Base-by-base conservation (phyloP, 2,797 vertebrate species). In the Mastacembelus armatus region DNA sequence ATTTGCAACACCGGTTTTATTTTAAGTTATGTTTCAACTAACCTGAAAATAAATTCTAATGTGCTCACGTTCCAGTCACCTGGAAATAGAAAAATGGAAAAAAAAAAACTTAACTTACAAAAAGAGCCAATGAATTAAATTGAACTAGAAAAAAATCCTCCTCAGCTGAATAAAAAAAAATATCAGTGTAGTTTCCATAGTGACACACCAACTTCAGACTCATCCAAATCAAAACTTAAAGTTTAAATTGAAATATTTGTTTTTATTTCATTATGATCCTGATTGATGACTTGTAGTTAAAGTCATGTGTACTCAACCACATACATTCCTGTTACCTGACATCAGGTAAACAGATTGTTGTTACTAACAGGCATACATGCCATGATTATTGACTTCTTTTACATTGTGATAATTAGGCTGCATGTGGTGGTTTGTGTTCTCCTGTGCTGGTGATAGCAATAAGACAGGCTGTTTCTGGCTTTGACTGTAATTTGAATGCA, bases 401-500 rank as follows among this genome's bases (percentile, higher is more conserved):
- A 18, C 36, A 6, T 58, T 50, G 12, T 26, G 44, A 51, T 67
- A 43, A 55, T 40, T 44, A n/a, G 8, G 27, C 39, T 36, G 39
- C 42, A 50, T 61, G 18, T 40, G 32, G 14, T 43, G 33, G 4
- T 30, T 33, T 22, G 40, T 45, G 29, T 45, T 48, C 18, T 26
- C 22, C 1, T 44, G 39, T 50, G 5, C 1, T 14, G 19, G 47
- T 62, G 24, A 16, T 24, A 50, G n/a, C n/a, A n/a, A 49, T 22
- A 21, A 40, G 15, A 19, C 7, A 9, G 15, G 39, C 5, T 33
- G 9, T 19, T 10, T 33, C 24, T 65, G 27, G 47, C 39, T 35
- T 14, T 47, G n/a, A 15, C 27, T 45, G 50, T 4, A 4, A 48
- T 47, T 50, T 48, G n/a, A n/a, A n/a, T n/a, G 75, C 66, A 7